Conservation (phyloP, 2,888 invertebrate species). For the Drosophila sordidapex region DNA sequence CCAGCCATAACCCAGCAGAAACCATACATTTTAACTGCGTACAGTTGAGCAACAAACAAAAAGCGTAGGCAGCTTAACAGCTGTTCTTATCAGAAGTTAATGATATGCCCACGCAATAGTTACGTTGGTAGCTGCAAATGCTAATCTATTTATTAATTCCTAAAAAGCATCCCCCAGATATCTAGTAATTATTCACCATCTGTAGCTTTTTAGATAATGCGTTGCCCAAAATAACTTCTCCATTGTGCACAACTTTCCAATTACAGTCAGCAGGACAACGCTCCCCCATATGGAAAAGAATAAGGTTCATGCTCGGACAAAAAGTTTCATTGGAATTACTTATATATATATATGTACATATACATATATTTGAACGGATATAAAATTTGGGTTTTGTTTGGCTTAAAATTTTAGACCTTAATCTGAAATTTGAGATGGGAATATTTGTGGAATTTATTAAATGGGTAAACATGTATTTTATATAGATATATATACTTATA, state of each 20-base stretch:
- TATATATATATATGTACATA: neutral
- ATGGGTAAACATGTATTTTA: neutral
- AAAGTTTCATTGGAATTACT: neutral
- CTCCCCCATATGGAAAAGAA: neutral
- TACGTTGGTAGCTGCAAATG: conserved; percentile 7
- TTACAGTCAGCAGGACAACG: conserved; percentile 5
- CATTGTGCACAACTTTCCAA: conserved; percentile 9
- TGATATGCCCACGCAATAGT: conserved; percentile 13
- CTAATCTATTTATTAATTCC: conserved; percentile 12
- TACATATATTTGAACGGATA: neutral
- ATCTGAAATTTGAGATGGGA: neutral
- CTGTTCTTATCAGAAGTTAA: conserved; percentile 23
- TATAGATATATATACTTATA: neutral
- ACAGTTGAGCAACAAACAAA: conserved; percentile 24
- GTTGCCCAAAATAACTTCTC: neutral
- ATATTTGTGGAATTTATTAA: neutral
- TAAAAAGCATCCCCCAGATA: neutral
- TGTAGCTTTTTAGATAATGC: neutral
- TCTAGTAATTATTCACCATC: conserved; percentile 39
- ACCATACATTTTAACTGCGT: conserved; percentile 18
- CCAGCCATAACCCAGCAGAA: conserved; percentile 10
- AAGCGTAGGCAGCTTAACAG: conserved; percentile 33
- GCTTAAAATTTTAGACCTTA: neutral
- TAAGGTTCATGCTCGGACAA: neutral
- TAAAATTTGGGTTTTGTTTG: neutral